Base-by-base conservation (phyloP, 2,113 vertebrate species). In the Eretmochelys imbricata region DNA sequence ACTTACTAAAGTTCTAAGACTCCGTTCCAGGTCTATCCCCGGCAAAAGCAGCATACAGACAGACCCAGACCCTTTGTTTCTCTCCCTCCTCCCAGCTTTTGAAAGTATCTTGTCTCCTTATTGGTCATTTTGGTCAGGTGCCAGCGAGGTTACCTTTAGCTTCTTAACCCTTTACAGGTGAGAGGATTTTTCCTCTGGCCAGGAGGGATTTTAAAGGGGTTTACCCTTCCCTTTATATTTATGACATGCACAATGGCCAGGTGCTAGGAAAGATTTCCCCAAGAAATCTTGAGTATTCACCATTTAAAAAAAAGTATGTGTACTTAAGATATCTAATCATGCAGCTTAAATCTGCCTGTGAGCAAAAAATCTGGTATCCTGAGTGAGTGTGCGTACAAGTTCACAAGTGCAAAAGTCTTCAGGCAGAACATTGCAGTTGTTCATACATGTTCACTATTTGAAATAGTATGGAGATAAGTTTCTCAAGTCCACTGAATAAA, bases 351-450 rank as follows among this genome's bases (percentile, higher is more conserved):
- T 93, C 82, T 94, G 65, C 84, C 57, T 90, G 85, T 85, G 17
- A 87, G 84, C 48, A 85, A 82, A 94, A 96, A 57, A 0, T 3
- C 31, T 51, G 50, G 76, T 86, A 83, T n/a, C 27, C 16, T 57
- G 62, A 80, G 79, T 87, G 92, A 65, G 17, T 86, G 59, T 96
- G 35, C 93, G 65, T 96, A 83, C 88, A 59, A 80, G 75, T 88
- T 25, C 96, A 38, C 85, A 93, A 90, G 69, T 59, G 65, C 59
- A 49, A 84, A 94, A 91, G 48, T 55, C 86, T 87, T 97, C 54
- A 35, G 96, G 95, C 92, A 94, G 84, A 96, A 84, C 76, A 11
- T 54, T 89, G 91, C 8, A 29, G 93, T 94, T 69, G 35, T n/a
- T 69, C 7, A 20, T 3, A 38, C 35, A n/a, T 10, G 35, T 9